These are phyloP conservation scores for Myotis lucifugus DNA, from an alignment of 2,113 vertebrate species.

Conservation along the genomic window DNA sequence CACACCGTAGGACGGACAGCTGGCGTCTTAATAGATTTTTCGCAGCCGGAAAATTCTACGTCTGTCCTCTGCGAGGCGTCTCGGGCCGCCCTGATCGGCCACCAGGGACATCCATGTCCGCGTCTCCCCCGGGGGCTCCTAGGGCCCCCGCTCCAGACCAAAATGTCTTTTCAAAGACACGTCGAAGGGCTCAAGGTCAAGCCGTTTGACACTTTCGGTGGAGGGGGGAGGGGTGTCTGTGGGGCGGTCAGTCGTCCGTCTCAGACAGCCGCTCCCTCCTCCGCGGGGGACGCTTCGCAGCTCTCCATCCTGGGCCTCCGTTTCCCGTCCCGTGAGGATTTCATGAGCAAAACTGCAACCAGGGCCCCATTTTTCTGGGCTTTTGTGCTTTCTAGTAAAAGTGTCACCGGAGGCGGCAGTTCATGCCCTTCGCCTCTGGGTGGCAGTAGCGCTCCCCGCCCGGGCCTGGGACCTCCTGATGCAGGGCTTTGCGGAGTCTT, in stretches of 20 bases:
- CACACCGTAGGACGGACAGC: neutral
- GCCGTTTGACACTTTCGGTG: neutral
- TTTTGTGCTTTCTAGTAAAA: conserved; percentile 57
- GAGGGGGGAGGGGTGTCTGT: neutral
- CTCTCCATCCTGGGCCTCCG: neutral
- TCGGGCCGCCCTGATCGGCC: neutral
- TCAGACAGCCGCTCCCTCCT: neutral
- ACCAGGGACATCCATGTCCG: neutral
- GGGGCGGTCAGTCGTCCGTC: neutral
- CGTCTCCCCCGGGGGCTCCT: neutral
- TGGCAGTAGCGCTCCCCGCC: conserved; percentile 83
- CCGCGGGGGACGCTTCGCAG: neutral
- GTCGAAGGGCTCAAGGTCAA: neutral
- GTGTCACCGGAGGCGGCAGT: conserved; percentile 63
- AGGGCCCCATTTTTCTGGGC: conserved; percentile 58
- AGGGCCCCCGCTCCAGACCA: neutral
- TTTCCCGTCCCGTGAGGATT: conserved; percentile 59
- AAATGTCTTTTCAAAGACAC: neutral
- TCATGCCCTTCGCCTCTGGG: conserved; percentile 85
- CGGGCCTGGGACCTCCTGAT: conserved; percentile 65
- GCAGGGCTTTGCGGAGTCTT: conserved; percentile 79
- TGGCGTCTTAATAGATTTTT: neutral
- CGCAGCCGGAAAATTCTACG: neutral
- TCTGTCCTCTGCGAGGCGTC: neutral
- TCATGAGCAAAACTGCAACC: conserved; percentile 57